A percentile compares a stretch with the other conserved stretches of the same genome.
These are phyloP conservation scores for Ichneumoninae sp. DNA, from an alignment of 2,888 invertebrate species.

Conservation along the genomic window DNA sequence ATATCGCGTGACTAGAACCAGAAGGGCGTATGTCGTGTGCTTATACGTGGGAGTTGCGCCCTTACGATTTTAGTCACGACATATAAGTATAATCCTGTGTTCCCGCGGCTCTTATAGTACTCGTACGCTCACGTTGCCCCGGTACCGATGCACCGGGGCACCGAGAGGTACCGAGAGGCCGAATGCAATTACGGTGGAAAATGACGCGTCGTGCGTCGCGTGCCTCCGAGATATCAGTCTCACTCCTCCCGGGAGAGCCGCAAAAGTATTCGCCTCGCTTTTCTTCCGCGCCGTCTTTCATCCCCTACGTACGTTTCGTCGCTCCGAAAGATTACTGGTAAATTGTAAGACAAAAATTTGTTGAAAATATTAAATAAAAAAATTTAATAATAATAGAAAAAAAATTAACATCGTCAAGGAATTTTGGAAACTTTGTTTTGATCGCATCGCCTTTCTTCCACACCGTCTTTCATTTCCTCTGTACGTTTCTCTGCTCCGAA, in stretches of 20 bases:
- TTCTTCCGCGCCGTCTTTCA: neutral
- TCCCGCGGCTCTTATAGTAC: conserved; percentile 8
- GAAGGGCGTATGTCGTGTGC: neutral
- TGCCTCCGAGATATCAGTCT: conserved; percentile 64
- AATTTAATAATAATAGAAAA: no score
- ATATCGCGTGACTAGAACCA: neutral
- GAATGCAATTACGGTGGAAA: conserved; percentile 56
- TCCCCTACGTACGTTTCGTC: no score
- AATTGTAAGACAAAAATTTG: no score
- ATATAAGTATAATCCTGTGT: neutral
- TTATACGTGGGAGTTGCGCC: neutral
- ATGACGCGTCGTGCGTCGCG: conserved; percentile 56
- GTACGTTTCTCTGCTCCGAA: no score
- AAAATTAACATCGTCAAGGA: no score
- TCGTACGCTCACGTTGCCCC: conserved; percentile 1
- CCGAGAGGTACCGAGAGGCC: conserved; percentile 37
- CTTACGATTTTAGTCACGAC: neutral
- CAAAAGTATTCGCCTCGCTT: conserved; percentile 15
- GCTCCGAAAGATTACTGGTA: no score
- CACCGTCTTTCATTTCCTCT: no score
- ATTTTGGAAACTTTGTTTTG: no score
- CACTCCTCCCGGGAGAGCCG: conserved; percentile 19
- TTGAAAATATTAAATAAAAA: no score
- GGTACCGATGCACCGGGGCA: conserved; percentile 33
- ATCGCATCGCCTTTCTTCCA: no score